Evolutionary conservation across 1,140 invertebrate genomes (phyloP), one percentile per base, ranked within the genome.

Genomic region (Scaptomyza graminum): DNA sequence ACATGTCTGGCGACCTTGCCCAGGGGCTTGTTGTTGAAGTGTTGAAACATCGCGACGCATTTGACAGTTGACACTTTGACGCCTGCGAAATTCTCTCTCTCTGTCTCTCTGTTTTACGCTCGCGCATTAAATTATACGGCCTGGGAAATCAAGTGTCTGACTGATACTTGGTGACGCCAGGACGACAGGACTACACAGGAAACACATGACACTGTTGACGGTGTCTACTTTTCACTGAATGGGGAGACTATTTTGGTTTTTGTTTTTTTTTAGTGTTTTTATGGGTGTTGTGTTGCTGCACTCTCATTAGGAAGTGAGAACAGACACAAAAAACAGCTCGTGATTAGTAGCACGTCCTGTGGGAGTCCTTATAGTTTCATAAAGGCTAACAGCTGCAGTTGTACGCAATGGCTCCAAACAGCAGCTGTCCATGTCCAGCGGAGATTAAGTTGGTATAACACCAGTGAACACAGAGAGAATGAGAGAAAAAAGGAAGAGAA

Each of bases 231-330:
- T 15, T 7, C 22, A 22, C 46, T 11, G 9, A 12, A 9, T n/a
- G 37, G 4, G 11, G 12, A n/a, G 12, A n/a, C 18, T 22, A 22
- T 22, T 22, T 22, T 22, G 12, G 39, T 61, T 50, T 52, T 28
- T 44, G 2, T 11, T 47, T 28, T 44, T 11, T 11, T 28, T 50
- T 75, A 8, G 31, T 39, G 37, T 50, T 71, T 67, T 73, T 72
- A 72, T 76, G 70, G 75, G 82, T 82, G 62, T 88, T 62, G 47
- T 55, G 75, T 87, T 87, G 75, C 82, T 87, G 75, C 82, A 78
- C 62, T 60, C 82, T 82, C 83, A 88, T 88, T 88, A 87, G 78
- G 83, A 82, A 87, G 82, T 87, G 82, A 87, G 70, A 69, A 88
- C 82, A 78, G 81, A 60, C 44, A 56, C 59, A 31, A 3, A 31